Percentiles rank a stretch among this genome's conserved stretches.
These are phyloP conservation scores for Parotia lawesii DNA, from an alignment of 2,113 vertebrate genomes.

Conservation along the genomic window DNA sequence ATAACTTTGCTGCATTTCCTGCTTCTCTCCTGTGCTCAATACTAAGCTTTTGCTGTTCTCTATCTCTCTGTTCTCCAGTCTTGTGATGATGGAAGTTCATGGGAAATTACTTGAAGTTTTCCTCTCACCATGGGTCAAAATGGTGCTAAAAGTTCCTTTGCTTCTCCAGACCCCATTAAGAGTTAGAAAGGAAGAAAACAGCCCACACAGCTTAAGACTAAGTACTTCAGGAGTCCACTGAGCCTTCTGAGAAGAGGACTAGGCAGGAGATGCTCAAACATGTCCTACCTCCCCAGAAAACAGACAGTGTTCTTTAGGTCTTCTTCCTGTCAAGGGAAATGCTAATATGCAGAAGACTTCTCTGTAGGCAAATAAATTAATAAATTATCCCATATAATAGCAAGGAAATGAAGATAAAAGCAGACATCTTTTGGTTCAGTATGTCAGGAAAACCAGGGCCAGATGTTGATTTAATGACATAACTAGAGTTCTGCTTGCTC, in stretches of 20 bases:
- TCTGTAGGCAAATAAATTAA: background rate
- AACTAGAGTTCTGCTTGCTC: background rate
- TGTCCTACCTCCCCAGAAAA: background rate
- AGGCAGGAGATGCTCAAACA: background rate
- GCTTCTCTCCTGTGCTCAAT: background rate
- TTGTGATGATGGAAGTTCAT: accelerated
- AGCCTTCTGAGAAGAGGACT: background rate
- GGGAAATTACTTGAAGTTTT: background rate
- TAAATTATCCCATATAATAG: background rate
- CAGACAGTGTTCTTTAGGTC: background rate
- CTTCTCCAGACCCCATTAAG: background rate
- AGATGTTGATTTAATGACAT: background rate
- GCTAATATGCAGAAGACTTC: background rate
- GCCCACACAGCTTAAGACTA: background rate
- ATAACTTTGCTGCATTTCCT: background rate
- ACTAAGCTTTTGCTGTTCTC: background rate
- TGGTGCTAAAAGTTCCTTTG: background rate
- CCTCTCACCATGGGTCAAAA: background rate
- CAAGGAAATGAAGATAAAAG: background rate
- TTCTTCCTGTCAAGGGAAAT: background rate
- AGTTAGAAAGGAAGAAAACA: background rate
- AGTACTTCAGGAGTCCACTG: background rate
- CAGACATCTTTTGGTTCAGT: background rate
- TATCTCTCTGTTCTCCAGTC: background rate
- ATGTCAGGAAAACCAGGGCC: background rate